These are phyloP conservation scores for Dolichotis patagonum DNA, from an alignment of 2,113 vertebrate species.

Conservation along the genomic window DNA sequence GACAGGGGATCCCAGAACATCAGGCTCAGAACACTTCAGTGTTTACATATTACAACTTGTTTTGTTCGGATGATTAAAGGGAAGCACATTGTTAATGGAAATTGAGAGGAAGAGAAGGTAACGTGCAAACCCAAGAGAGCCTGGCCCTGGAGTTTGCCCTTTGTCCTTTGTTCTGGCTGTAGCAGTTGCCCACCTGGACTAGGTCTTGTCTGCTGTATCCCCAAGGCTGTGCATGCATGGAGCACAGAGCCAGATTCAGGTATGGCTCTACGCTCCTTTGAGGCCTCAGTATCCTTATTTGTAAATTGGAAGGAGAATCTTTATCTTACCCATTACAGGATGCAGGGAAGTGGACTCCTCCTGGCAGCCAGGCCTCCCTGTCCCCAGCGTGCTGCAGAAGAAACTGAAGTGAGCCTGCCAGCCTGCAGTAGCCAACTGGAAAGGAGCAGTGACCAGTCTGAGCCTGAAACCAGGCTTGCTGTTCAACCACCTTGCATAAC, in stretches of 20 bases:
- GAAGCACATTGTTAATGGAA: neutral
- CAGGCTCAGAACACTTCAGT: neutral
- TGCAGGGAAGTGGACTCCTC: neutral
- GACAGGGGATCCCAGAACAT: neutral
- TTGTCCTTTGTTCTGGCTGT: neutral
- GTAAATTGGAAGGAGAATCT: neutral
- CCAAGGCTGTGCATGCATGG: accelerated
- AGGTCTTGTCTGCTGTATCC: neutral
- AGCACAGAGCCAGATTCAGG: neutral
- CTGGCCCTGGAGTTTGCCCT: too few species aligned
- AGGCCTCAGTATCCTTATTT: neutral
- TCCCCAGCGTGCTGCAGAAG: neutral
- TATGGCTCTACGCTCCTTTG: neutral
- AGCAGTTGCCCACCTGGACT: accelerated
- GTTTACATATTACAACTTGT: neutral
- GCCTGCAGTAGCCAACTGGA: neutral
- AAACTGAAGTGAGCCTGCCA: neutral
- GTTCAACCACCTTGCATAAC: neutral
- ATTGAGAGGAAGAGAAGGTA: accelerated
- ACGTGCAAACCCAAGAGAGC: too few species aligned
- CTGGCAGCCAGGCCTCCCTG: neutral
- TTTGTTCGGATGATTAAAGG: neutral
- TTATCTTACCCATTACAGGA: neutral
- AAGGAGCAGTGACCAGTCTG: neutral
- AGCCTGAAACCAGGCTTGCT: neutral